A percentile compares a stretch with the other conserved stretches of the same genome.
Evolutionary conservation across 2,113 vertebrate species (phyloP).

Genomic region (Numida meleagris): DNA sequence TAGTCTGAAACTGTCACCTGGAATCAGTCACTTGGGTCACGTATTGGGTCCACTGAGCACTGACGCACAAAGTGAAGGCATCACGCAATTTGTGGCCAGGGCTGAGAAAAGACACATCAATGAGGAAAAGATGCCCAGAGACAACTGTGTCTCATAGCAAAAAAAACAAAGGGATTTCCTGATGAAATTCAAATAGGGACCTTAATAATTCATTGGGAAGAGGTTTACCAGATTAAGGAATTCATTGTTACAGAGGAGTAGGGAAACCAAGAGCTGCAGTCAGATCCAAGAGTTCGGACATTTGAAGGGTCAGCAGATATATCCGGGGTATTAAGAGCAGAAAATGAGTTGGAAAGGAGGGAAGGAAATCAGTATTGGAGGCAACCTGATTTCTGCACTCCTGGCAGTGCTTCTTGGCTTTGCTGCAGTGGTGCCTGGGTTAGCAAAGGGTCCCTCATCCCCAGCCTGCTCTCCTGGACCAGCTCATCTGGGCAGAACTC

Average conservation of each 20-base stretch:
- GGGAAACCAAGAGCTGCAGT: background rate
- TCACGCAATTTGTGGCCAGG: background rate
- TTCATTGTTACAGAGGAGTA: background rate
- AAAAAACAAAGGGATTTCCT: background rate
- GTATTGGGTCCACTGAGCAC: background rate
- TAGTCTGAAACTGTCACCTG: background rate
- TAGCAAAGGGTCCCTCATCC: background rate
- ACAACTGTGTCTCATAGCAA: background rate
- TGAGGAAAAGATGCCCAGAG: background rate
- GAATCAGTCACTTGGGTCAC: background rate
- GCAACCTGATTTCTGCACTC: background rate
- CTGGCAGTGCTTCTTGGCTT: background rate
- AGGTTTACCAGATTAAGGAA: background rate
- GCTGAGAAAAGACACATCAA: background rate
- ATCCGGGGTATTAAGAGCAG: background rate
- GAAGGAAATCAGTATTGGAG: background rate
- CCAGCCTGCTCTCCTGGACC: background rate
- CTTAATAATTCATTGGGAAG: background rate
- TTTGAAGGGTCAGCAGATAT: background rate
- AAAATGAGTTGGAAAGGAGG: background rate
- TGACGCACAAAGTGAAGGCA: conserved; percentile 11
- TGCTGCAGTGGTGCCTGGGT: background rate
- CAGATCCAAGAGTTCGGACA: background rate
- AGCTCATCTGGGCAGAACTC: background rate
- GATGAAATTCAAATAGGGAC: background rate